Percentiles rank a stretch among this genome's conserved stretches.
phyloP scores from a whole-genome alignment of 2,888 invertebrate genomes.

The Agrotis clavis region DNA sequence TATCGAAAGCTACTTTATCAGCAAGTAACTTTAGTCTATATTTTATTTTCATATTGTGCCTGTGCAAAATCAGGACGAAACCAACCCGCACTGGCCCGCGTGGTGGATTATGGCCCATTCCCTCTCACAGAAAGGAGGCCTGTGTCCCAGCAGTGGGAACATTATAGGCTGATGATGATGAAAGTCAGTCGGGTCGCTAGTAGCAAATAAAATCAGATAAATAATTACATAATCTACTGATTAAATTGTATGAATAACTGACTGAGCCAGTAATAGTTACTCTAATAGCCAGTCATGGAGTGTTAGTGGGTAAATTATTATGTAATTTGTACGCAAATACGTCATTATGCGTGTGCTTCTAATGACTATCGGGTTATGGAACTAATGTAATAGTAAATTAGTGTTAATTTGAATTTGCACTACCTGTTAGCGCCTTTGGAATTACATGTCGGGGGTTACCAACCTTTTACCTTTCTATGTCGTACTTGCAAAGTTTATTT shows the following conservation, averaged over 20 bases:
- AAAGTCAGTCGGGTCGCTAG: background rate
- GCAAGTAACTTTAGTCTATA: too few relatives aligned
- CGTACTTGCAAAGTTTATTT: background rate
- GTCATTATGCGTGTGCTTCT: slow-evolving; percentile 31
- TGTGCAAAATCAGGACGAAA: too few relatives aligned
- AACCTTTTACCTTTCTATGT: background rate
- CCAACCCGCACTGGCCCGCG: too few relatives aligned
- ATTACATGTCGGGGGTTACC: slow-evolving; percentile 2
- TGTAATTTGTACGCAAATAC: slow-evolving; percentile 44
- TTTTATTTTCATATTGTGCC: too few relatives aligned
- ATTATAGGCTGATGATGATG: too few relatives aligned
- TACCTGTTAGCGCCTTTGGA: slow-evolving; percentile 27
- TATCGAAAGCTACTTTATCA: too few relatives aligned
- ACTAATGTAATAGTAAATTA: slow-evolving; percentile 31
- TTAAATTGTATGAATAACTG: slow-evolving; percentile 46
- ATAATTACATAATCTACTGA: slow-evolving; percentile 45
- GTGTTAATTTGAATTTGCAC: slow-evolving; percentile 41
- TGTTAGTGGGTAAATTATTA: slow-evolving; percentile 40
- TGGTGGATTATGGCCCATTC: too few relatives aligned
- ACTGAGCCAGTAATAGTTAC: slow-evolving; percentile 19
- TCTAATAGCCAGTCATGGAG: slow-evolving; percentile 11
- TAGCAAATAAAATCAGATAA: slow-evolving; percentile 35
- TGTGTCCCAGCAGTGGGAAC: too few relatives aligned
- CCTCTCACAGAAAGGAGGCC: too few relatives aligned
- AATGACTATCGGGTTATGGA: slow-evolving; percentile 36